Conservation (phyloP, 2,888 invertebrate genomes). For the Pherbina coryleti region DNA sequence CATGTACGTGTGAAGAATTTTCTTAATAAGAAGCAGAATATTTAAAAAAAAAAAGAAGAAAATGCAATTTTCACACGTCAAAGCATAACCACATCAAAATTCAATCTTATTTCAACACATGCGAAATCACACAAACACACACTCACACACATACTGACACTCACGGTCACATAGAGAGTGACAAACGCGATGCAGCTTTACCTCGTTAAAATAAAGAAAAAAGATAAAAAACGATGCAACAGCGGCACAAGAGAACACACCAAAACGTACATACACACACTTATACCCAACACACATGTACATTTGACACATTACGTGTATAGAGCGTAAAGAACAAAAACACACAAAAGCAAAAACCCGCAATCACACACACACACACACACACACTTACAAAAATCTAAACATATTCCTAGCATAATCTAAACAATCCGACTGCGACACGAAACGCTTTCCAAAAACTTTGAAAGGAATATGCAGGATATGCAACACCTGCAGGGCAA, state of each 20-base stretch:
- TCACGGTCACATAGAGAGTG: background rate
- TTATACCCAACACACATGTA: background rate
- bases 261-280: background rate
- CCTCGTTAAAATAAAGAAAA: background rate
- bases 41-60: background rate
- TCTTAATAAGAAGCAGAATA: background rate
- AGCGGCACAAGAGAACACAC: background rate
- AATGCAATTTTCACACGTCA: slow-evolving; percentile 32
- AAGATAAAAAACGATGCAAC: background rate
- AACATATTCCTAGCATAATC: too few species aligned
- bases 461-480: slow-evolving; percentile 20
- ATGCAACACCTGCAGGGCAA: slow-evolving; percentile 26
- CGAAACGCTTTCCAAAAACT: slow-evolving; percentile 20
- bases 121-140: slow-evolving; percentile 4
- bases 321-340: background rate
- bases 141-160: background rate
- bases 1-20: background rate
- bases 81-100: slow-evolving; percentile 33
- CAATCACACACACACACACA: background rate
- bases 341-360: background rate
- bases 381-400: background rate
- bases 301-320: too few species aligned
- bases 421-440: background rate
- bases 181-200: background rate
- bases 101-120: slow-evolving; percentile 32